Percentiles rank a stretch among this genome's conserved stretches.
Conservation (phyloP, 2,113 vertebrate species). For the Columbina picui region DNA sequence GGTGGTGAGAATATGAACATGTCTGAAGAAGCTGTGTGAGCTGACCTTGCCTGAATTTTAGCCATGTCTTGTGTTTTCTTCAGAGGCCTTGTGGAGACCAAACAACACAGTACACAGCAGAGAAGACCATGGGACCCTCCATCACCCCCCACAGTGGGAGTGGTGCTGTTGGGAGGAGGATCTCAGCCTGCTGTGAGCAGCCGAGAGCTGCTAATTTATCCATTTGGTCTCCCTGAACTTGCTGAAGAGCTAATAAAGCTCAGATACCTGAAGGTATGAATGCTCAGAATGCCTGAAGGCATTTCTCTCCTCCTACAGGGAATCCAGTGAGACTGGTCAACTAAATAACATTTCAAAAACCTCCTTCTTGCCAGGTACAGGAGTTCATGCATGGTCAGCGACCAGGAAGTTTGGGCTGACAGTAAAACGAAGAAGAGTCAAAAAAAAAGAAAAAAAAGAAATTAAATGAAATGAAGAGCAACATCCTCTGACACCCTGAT, state of each 20-base stretch:
- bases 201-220: neutral
- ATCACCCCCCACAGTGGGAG: neutral
- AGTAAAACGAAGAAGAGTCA: neutral
- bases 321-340: neutral
- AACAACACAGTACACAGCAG: accelerated
- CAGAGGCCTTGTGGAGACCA: neutral
- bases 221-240: neutral
- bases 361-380: neutral
- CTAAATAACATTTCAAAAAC: neutral
- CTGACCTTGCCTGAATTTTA: neutral
- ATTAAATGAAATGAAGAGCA: neutral
- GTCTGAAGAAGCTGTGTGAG: neutral
- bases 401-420: neutral
- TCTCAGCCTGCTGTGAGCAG: neutral
- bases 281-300: neutral
- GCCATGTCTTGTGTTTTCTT: neutral
- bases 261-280: too few species aligned
- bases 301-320: neutral
- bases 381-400: neutral
- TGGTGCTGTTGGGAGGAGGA: neutral
- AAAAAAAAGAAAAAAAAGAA: neutral
- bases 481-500: neutral
- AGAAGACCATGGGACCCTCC: neutral
- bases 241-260: neutral
- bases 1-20: neutral